phyloP scores from a whole-genome alignment of 2,113 vertebrate species.

The Alethe castanea region DNA sequence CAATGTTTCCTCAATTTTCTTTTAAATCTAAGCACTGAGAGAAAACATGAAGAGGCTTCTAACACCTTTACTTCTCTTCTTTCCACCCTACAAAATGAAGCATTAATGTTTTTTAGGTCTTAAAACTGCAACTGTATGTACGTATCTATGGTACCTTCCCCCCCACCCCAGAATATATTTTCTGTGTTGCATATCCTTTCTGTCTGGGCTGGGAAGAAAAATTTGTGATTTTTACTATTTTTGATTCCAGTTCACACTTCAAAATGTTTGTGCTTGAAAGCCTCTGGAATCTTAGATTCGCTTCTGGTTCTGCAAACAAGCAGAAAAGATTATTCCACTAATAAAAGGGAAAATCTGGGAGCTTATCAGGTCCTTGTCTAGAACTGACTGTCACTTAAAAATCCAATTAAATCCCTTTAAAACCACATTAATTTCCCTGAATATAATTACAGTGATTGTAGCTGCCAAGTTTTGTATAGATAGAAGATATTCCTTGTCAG shows the following conservation, averaged over 20 bases:
- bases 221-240: neutral
- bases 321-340: neutral
- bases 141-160: neutral
- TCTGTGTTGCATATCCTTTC: neutral
- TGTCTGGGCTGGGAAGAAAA: neutral
- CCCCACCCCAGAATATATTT: rapidly evolving
- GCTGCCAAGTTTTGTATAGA: neutral
- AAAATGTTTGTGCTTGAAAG: neutral
- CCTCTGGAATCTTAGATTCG: neutral
- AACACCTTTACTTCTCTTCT: neutral
- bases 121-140: neutral
- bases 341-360: neutral
- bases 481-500: neutral
- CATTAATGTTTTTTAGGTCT: neutral
- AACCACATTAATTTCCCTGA: neutral
- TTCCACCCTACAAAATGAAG: neutral
- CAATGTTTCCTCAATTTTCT: neutral
- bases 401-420: neutral
- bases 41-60: neutral
- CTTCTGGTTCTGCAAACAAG: neutral
- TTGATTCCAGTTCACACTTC: neutral
- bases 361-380: neutral
- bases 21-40: neutral
- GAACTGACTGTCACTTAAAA: neutral
- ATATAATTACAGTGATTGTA: neutral